Evolutionary conservation across 1,140 invertebrate genomes (phyloP), one percentile per base, ranked within the genome.

Genomic region (Calycopis cecrops): DNA sequence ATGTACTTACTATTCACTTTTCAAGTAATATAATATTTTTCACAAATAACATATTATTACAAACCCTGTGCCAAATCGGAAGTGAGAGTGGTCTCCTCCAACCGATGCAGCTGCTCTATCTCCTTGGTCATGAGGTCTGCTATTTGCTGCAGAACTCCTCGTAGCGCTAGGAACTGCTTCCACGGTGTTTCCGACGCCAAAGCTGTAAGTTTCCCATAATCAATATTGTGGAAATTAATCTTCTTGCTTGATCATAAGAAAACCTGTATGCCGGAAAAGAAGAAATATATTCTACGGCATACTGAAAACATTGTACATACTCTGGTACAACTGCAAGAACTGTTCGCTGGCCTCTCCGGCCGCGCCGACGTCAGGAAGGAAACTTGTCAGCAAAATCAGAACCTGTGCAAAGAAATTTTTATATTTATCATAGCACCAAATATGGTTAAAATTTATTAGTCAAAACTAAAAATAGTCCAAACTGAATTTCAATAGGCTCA

Each of bases 331-430:
- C 6, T 92, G 89, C 10, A 98, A 89, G 73, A 97, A 99, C 76
- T 99, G 97, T n/a, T 94, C 93, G 56, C 96, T 95, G 66, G 93
- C 94, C 81, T 98, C 97, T 2, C 97, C 97, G 10, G 95, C 95
- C 0, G 88, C 86, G 9, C 94, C 93, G 9, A 98, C 88, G 76
- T 97, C 94, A 53, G 95, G 93, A 34, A 99, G 85, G 80, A 97
- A 99, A 49, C 92, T 92, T 0, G 97, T 98, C 12, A 99, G 80
- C 67, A 98, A 87, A 50, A 98, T 93, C 3, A 99, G 83, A 28
- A 98, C 91, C 88, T 93, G 79, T 48, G 51, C 35, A 58, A 58
- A 42, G 9, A 44, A 37, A 48, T 35, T 48, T 12, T 48, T 44
- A 33, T 10, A 53, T 53, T n/a, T n/a, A n/a, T n/a, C n/a, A n/a